These are phyloP conservation scores for Drosophila guanche DNA, from an alignment of 1,140 invertebrate species.

Conservation along the genomic window DNA sequence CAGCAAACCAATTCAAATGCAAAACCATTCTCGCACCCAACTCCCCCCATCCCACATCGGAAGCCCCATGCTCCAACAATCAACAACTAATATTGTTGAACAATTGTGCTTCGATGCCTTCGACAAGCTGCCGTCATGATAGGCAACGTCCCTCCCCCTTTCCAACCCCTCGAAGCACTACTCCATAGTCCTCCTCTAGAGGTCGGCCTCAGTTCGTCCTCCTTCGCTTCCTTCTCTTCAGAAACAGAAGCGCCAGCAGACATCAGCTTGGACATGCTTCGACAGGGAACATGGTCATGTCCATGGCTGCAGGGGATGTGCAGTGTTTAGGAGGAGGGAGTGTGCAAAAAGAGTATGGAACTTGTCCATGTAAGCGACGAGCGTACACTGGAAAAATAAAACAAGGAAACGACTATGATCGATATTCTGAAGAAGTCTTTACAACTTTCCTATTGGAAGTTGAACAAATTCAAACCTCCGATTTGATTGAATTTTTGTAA, in stretches of 20 bases:
- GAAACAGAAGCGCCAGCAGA: too few species aligned
- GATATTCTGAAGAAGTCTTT: too few species aligned
- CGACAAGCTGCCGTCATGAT: slow-evolving; percentile 64
- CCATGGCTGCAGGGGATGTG: not conserved
- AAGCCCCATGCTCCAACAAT: slow-evolving; percentile 10
- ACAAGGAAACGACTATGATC: too few species aligned
- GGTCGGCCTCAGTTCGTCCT: too few species aligned
- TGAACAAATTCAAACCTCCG: too few species aligned
- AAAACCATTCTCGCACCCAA: slow-evolving; percentile 24
- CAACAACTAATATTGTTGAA: slow-evolving; percentile 62
- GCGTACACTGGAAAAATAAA: slow-evolving; percentile 3
- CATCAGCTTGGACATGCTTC: slow-evolving; percentile 4
- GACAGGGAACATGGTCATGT: slow-evolving; percentile 18
- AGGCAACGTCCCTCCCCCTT: slow-evolving; percentile 6
- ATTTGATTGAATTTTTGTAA: too few species aligned
- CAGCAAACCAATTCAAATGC: slow-evolving; percentile 60
- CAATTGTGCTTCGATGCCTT: slow-evolving; percentile 57
- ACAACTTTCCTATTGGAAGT: too few species aligned
- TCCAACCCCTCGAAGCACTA: not conserved
- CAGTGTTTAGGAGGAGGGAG: too few species aligned
- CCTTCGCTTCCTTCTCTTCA: too few species aligned
- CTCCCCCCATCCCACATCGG: slow-evolving; percentile 2
- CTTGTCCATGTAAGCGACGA: slow-evolving; percentile 23
- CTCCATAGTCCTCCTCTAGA: slow-evolving; percentile 4
- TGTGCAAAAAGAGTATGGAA: slow-evolving; percentile 1